Evolutionary conservation across 2,888 invertebrate species (phyloP).

Genomic region (Ennomos quercinarius): DNA sequence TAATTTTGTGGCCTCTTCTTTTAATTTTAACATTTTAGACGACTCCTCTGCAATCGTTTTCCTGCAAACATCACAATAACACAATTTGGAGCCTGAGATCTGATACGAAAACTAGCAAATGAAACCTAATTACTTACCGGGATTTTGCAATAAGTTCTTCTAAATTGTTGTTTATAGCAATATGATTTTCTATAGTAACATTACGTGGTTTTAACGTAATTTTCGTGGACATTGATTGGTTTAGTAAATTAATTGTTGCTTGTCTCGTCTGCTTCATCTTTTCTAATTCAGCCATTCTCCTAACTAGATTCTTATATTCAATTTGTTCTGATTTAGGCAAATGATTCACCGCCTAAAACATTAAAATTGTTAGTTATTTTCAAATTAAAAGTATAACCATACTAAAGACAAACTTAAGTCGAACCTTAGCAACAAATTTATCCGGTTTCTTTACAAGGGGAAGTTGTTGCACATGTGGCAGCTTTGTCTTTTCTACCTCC

Average conservation of each 20-base stretch:
- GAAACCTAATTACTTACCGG: conserved; percentile 55
- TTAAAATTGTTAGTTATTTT: background rate
- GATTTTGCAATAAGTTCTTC: conserved; percentile 74
- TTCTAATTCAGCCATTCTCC: conserved; percentile 80
- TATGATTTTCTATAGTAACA: conserved; percentile 47
- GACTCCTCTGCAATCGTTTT: conserved; percentile 79
- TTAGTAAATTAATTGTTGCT: conserved; percentile 51
- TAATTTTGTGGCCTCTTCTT: conserved; percentile 72
- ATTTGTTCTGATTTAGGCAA: conserved; percentile 80
- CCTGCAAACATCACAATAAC: conserved; percentile 50
- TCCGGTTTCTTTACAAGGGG: conserved; percentile 55
- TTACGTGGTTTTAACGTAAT: conserved; percentile 73
- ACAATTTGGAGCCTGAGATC: too few species aligned
- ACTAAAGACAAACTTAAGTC: background rate
- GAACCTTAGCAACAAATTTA: conserved; percentile 78
- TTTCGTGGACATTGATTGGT: conserved; percentile 50
- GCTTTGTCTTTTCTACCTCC: conserved; percentile 69
- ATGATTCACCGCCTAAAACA: conserved; percentile 74
- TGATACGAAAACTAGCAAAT: background rate
- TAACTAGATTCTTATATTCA: conserved; percentile 78
- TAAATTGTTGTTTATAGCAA: conserved; percentile 49
- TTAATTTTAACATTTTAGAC: conserved; percentile 71
- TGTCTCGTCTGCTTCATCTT: conserved; percentile 77
- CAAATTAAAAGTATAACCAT: background rate
- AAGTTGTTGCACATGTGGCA: conserved; percentile 64